phyloP scores from a whole-genome alignment of 2,113 vertebrate species.

The Gobius niger region DNA sequence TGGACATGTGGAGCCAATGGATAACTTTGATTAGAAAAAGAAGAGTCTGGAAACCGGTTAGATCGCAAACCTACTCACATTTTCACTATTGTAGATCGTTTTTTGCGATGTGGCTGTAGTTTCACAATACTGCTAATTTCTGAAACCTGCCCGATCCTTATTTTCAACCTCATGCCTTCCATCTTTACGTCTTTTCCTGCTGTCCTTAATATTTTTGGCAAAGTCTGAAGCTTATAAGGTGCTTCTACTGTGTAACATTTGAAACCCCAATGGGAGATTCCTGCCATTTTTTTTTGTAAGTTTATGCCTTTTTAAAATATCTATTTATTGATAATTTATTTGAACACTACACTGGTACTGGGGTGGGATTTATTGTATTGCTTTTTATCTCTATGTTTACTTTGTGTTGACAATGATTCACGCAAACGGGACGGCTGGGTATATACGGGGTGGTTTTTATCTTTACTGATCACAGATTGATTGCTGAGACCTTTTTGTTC shows the following conservation, averaged over 20 bases:
- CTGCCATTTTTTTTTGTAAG: slow-evolving; percentile 26
- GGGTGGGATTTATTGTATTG: neutral
- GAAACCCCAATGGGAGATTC: slow-evolving; percentile 1
- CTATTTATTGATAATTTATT: slow-evolving; percentile 74
- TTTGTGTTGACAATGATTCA: slow-evolving; percentile 17
- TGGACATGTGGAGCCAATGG: no score
- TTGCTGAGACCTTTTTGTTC: no score
- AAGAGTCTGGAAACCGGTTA: no score
- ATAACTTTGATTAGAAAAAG: no score
- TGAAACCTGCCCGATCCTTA: neutral
- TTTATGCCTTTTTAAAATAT: slow-evolving; percentile 27
- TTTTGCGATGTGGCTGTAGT: neutral
- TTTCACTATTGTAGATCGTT: no score
- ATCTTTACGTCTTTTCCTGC: slow-evolving; percentile 24
- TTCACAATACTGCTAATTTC: neutral
- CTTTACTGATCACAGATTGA: no score
- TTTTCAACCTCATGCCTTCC: slow-evolving; percentile 10
- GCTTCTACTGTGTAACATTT: slow-evolving; percentile 18
- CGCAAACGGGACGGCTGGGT: neutral
- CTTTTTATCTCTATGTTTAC: slow-evolving; percentile 15
- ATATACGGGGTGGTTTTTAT: neutral
- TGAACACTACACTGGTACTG: slow-evolving; percentile 15
- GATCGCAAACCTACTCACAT: no score
- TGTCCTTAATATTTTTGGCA: slow-evolving; percentile 12
- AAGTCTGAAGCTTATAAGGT: slow-evolving; percentile 7